Evolutionary conservation across 2,888 invertebrate genomes (phyloP), one percentile per base, ranked within the genome.

Genomic region (Dolomedes plantarius): DNA sequence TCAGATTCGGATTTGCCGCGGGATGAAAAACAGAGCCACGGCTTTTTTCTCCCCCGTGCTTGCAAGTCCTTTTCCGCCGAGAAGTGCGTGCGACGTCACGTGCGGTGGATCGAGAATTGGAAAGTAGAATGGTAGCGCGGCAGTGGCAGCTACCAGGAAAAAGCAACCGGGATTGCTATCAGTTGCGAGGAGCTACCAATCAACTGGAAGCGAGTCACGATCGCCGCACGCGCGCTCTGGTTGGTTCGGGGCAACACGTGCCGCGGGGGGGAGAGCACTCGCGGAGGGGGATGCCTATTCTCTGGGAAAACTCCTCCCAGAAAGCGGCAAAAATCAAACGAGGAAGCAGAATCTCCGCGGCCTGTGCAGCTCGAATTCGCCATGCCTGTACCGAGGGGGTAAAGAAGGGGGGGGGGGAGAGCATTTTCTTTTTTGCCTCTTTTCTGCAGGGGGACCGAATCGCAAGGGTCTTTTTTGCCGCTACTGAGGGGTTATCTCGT

Each of bases 211-310:
- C 80, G 46, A 28, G 74, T 68, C 50, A 68, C 56, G 36, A 6
- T 13, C 11, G 16, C n/a, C 32, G 67, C 56, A 46, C 73, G 28
- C 68, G 73, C 65, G 80, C 36, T 65, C 73, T 79, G 80, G 80
- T 67, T 81, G 68, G 31, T 19, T 50, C 46, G 7, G 11, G 6
- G 31, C 19, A 31, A 29, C 72, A 41, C 72, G 72, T 72, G 31
- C 56, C 67, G 32, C 0, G 13, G 29, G 56, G 64, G 67, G 74
- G 41, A 19, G 16, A 50, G 27, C 32, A 32, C 6, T 32, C 2
- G 23, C 7, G 32, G 13, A 67, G 67, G 32, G 16, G 67, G 32
- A 16, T 36, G 7, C 19, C n/a, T n/a, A 6, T 67, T 32, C 16
- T 67, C 32, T 19, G 23, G 41, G 56, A 32, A 36, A 56, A 67